These are phyloP conservation scores for Palythoa heliodiscus DNA, from an alignment of 92 coral and sea anemone species.

Conservation along the genomic window DNA sequence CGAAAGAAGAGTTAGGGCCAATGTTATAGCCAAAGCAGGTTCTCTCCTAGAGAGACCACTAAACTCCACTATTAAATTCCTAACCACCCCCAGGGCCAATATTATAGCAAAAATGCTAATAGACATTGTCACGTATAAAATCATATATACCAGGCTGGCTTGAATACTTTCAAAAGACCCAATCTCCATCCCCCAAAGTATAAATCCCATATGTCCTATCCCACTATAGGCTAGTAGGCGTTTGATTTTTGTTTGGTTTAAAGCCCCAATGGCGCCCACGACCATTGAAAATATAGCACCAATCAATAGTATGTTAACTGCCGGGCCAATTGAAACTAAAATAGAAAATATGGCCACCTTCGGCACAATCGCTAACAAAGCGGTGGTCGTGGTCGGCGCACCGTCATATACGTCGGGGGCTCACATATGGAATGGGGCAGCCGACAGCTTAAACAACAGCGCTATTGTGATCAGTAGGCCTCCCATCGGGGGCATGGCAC, in stretches of 20 bases:
- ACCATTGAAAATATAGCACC: constrained; percentile 75
- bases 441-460: constrained; percentile 78
- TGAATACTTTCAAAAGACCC: constrained; percentile 85
- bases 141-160: constrained; percentile 79
- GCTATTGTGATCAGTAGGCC: constrained; percentile 65
- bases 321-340: constrained; percentile 82
- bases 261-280: constrained; percentile 87
- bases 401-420: constrained; percentile 93
- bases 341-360: constrained; percentile 80
- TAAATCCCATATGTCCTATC: constrained; percentile 88
- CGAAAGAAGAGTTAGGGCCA: constrained; percentile 74
- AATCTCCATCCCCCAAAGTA: constrained; percentile 83
- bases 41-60: constrained; percentile 77
- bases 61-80: constrained; percentile 75
- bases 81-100: constrained; percentile 69
- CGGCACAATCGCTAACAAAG: constrained; percentile 79
- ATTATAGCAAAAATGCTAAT: constrained; percentile 75
- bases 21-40: constrained; percentile 74
- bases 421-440: constrained; percentile 93
- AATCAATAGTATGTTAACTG: constrained; percentile 67
- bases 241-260: constrained; percentile 89
- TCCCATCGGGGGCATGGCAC: constrained; percentile 68
- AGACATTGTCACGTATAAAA: constrained; percentile 74
- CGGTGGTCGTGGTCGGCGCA: constrained; percentile 82
- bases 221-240: constrained; percentile 89